phyloP scores from a whole-genome alignment of 2,113 vertebrate genomes.

The Tychaedon coryphoeus region DNA sequence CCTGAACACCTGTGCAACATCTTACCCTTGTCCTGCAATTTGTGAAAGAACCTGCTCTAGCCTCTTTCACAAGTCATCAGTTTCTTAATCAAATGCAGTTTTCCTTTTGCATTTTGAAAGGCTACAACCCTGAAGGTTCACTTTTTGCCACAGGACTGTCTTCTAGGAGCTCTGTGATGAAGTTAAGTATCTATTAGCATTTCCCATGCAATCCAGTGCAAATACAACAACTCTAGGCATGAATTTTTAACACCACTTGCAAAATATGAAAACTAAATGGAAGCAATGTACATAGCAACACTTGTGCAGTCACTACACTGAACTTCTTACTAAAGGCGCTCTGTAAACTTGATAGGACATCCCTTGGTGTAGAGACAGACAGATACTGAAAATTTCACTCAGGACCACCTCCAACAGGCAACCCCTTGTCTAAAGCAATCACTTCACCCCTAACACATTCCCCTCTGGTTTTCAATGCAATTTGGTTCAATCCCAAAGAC shows the following conservation, averaged over 20 bases:
- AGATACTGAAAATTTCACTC: not conserved
- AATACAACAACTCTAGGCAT: not conserved
- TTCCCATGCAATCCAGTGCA: not conserved
- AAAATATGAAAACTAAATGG: not conserved
- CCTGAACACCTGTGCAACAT: not conserved
- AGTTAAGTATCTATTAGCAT: not conserved
- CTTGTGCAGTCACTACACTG: not conserved
- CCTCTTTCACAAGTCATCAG: not conserved
- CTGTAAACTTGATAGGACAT: not conserved
- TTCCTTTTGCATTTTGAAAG: not conserved
- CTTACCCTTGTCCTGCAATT: not conserved
- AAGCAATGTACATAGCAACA: not conserved
- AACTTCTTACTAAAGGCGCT: not conserved
- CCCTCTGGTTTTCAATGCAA: not conserved
- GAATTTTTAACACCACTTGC: not conserved
- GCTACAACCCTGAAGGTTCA: not conserved
- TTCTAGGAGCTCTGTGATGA: not conserved
- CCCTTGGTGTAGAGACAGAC: not conserved
- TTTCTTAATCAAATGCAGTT: not conserved
- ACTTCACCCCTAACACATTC: conserved; percentile 6
- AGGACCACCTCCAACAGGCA: conserved; percentile 28
- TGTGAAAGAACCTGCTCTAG: not conserved
- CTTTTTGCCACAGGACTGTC: not conserved
- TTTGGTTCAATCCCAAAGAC: conserved; percentile 20
- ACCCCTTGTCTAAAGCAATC: not conserved